Evolutionary conservation across 2,113 vertebrate species (phyloP), one percentile per base, ranked within the genome.

Genomic region (Arvicanthis niloticus): DNA sequence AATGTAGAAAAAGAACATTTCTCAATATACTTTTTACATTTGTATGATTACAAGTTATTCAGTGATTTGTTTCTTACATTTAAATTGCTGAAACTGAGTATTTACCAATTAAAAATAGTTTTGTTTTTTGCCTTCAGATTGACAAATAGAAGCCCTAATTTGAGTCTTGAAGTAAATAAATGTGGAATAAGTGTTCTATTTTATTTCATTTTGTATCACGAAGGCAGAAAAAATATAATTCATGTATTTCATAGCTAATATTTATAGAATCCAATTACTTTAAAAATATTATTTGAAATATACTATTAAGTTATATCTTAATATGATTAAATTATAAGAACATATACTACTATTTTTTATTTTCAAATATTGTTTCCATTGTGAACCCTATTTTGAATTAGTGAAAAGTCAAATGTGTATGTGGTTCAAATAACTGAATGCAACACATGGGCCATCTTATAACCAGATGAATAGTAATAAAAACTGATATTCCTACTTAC

Each of bases 101-200:
- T 93, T 73, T 65, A 7, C 13, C 31, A 31, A 45, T 26, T 87
- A 40, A 53, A 88, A 84, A 84, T 53, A 56, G 22, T 29, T 67
- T 72, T 31, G 29, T 0, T 51, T 13, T 0, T 86, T 87, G 7
- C 17, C 19, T 78, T 97, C 85, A 7, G 4, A 40, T 96, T 95
- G 37, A 3, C 21, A 90, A 84, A 92, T 93, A 34, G 13, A 92
- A 82, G 13, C 21, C 37, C 21, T 68, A 80, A 82, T 22, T 2
- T 76, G 29, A 91, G 1, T 65, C 94, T 80, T 80, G 12, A 94
- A 95, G 60, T 60, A 73, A 88, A 85, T 77, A 81, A 76, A 97
- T n/a, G 3, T 81, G 9, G 15, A 75, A 21, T 12, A 68, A 51
- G 7, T 45, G 21, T 65, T 91, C 42, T 86, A 84, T 40, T 91